Evolutionary conservation across 2,888 invertebrate genomes (phyloP), one percentile per base, ranked within the genome.

Genomic region (Galeruca laticollis): DNA sequence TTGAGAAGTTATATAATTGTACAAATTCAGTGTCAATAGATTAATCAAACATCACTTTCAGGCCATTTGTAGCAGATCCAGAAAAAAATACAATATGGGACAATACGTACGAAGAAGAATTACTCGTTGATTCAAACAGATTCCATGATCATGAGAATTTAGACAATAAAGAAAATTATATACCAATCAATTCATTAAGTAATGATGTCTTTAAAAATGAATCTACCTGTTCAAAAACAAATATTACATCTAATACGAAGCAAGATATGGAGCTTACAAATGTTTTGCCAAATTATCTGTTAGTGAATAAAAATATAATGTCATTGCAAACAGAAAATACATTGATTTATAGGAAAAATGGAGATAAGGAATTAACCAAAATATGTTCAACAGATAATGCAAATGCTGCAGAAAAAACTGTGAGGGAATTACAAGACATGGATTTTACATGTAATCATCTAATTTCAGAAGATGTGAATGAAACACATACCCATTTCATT

Each of bases 31-130:
- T 47, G n/a, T 61, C 21, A 54, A 31, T 43, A 59, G 54, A 49
- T 57, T 35, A 26, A 51, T 51, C 51, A 68, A 26, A 21, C 26
- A 18, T 33, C 43, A 56, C 67, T 77, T 77, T 31, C 60, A 82
- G 82, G 57, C 80, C 80, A 63, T 83, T 82, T 73, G 74, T 76
- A 31, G 74, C 78, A 43, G 81, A 82, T 72, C 75, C 77, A 13
- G 82, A 82, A 68, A 77, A 78, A 73, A 81, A 81, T 64, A 82
- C 82, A 13, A 80, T 81, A 70, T 82, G 82, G 82, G 81, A 83
- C 68, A 74, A 73, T 15, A 82, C 82, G 1, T 82, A 82, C 51
- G 82, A 83, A 75, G 82, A 82, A 75, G 73, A 74, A 54, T 74
- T 76, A 26, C 75, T 75, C 26, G 76, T 74, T 21, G 77, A 78